Conservation (phyloP, 2,888 invertebrate species). For the Calliphora vomitoria region DNA sequence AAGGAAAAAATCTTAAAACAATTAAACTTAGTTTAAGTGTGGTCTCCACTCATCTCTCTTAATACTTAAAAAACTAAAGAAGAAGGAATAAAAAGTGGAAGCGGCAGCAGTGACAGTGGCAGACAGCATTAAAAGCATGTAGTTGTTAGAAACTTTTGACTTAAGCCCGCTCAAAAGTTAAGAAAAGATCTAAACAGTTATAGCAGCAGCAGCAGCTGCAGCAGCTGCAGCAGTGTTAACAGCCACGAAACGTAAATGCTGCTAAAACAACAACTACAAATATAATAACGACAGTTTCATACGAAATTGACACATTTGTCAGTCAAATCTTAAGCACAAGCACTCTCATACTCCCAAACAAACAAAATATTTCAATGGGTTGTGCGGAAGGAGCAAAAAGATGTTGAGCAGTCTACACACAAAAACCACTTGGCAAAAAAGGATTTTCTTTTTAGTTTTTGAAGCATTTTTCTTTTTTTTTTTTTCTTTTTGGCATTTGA, state of each 20-base stretch:
- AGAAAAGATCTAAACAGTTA: constrained; percentile 37
- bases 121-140: constrained; percentile 23
- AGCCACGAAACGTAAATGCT: constrained; percentile 38
- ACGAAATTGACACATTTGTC: constrained; percentile 72
- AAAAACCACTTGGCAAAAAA: constrained; percentile 61
- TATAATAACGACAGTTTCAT: constrained; percentile 43
- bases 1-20: constrained; percentile 61
- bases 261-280: constrained; percentile 13
- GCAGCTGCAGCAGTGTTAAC: background rate
- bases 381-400: background rate
- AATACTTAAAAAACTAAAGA: constrained; percentile 42
- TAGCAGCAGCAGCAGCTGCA: background rate
- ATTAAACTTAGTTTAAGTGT: constrained; percentile 72
- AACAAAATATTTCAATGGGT: constrained; percentile 1
- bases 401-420: constrained; percentile 36
- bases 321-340: constrained; percentile 50
- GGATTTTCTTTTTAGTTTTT: constrained; percentile 35
- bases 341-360: background rate
- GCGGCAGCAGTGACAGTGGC: no score
- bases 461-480: background rate
- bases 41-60: constrained; percentile 64
- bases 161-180: constrained; percentile 61
- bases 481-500: constrained; percentile 47
- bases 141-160: constrained; percentile 64
- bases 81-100: constrained; percentile 1